A percentile compares a stretch with the other conserved stretches of the same genome.
These are phyloP conservation scores for Numida meleagris DNA, from an alignment of 2,113 vertebrate genomes.

Conservation along the genomic window DNA sequence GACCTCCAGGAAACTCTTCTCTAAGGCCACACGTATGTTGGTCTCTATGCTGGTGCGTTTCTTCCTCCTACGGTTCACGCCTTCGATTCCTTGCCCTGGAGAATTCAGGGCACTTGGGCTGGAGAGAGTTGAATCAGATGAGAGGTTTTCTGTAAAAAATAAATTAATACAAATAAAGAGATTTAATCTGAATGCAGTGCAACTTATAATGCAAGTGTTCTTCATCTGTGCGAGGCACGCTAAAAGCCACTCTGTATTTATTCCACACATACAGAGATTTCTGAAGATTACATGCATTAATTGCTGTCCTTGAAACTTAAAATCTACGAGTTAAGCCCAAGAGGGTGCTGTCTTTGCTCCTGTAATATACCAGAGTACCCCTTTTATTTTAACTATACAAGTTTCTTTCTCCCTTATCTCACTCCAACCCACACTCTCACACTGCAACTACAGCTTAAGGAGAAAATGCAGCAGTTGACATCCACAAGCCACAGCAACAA, in stretches of 20 bases:
- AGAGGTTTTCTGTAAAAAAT: constrained; percentile 92
- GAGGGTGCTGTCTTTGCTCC: not conserved
- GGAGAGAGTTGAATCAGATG: constrained; percentile 93
- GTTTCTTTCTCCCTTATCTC: not conserved
- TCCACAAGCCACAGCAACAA: not conserved
- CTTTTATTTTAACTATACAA: not conserved
- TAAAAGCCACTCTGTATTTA: not conserved
- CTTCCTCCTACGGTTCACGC: constrained; percentile 98
- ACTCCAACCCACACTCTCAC: not conserved
- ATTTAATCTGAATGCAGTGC: not conserved
- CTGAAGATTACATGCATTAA: not conserved
- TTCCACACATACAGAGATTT: not conserved
- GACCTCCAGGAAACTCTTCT: constrained; percentile 99
- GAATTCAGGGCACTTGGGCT: constrained; percentile 96
- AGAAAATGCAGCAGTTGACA: not conserved
- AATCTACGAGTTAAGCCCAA: not conserved
- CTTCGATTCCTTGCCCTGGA: constrained; percentile 91
- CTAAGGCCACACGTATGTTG: constrained; percentile 99
- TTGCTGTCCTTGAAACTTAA: not conserved
- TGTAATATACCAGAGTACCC: not conserved
- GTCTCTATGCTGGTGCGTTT: constrained; percentile 99
- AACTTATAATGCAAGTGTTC: not conserved
- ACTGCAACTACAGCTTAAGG: not conserved
- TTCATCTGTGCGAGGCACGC: not conserved
- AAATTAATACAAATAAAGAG: constrained; percentile 14